Base-by-base conservation (phyloP, 2,113 vertebrate species). In the Pygoscelis antarcticus region DNA sequence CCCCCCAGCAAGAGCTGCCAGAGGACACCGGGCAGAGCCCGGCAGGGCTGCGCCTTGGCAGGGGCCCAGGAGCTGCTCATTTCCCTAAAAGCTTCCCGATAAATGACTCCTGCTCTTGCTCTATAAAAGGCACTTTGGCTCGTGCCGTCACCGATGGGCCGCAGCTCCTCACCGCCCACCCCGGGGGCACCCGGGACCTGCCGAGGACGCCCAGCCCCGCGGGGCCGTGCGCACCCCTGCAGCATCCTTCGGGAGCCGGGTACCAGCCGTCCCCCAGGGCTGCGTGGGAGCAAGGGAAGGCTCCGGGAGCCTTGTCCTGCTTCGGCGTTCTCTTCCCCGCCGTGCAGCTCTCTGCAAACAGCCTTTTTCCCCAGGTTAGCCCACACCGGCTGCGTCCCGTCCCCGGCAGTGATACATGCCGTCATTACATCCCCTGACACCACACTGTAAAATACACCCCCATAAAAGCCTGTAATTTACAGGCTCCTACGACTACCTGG, bases 41-140 rank as follows among this genome's bases (percentile, higher is more conserved):
- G 57, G 90, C 27, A 1, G 85, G 95, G 92, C 90, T 71, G 83
- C 1, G n/a, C 90, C 49, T 92, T 97, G 97, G 97, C 95, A 87
- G 69, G 89, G 86, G 21, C 94, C 95, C 97, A 97, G 90, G n/a
- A 71, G 65, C 44, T 55, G 30, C 90, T 97, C 92, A 97, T 97
- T 97, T 96, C 95, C 95, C 89, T 96, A 96, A 97, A 96, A 97
- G 97, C 92, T 97, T 96, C 94, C 95, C 66, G 49, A 96, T 84
- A 89, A 95, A 96, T 96, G 60, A 81, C 94, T 92, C 83, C 42
- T 1, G 54, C 80, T 89, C 88, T 17, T 29, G 81, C 95, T 94
- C 90, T 61, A 40, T 27, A 55, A 79, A 84, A 95, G 92, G 91
- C 89, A 81, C 86, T 96, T 97, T 68, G 94, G 89, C 89, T 95